Evolutionary conservation across 2,888 invertebrate genomes (phyloP), one percentile per base, ranked within the genome.

Genomic region (Buathra laborator): DNA sequence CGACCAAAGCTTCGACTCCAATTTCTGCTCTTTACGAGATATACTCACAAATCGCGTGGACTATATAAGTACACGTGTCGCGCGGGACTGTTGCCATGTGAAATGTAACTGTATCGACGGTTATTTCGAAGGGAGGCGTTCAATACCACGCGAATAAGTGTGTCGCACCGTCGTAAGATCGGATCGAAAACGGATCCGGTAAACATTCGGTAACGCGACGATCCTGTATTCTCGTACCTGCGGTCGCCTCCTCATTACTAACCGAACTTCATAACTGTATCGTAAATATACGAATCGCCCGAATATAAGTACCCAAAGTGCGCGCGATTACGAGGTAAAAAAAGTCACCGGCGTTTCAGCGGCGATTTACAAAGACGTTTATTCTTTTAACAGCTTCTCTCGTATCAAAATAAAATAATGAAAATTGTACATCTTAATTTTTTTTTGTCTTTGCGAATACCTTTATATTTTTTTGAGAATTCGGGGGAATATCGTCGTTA

Each of bases 41-140:
- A 37, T 9, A 56, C 24, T 56, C 24, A 10, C 56, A 24, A 56
- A 10, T 19, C 19, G 19, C 56, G 19, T 56, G 19, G 12, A 56
- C 19, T 24, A 12, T 19, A 56, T 12, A 19, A 19, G 24, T 56
- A 56, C 37, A 37, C 56, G 19, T 56, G 24, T 56, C 56, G 56
- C 56, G 6, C 37, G 37, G 10, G 24, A 12, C 37, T 56, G 75
- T 80, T 80, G 75, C 79, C 70, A 80, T 76, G 79, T 29, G 37
- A 68, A 71, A 76, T 64, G 67, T 80, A 76, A 83, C 79, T 80
- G 75, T 80, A 64, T 64, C 74, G 51, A 75, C 62, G 53, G 46
- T 64, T 37, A 46, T 37, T 14, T 44, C 37, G 37, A 37, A 7
- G 37, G 56, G 24, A 2, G 37, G 70, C 70, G 59, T 53, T 64